Evolutionary conservation across 2,113 vertebrate species (phyloP).

Genomic region (Scytalopus superciliaris): DNA sequence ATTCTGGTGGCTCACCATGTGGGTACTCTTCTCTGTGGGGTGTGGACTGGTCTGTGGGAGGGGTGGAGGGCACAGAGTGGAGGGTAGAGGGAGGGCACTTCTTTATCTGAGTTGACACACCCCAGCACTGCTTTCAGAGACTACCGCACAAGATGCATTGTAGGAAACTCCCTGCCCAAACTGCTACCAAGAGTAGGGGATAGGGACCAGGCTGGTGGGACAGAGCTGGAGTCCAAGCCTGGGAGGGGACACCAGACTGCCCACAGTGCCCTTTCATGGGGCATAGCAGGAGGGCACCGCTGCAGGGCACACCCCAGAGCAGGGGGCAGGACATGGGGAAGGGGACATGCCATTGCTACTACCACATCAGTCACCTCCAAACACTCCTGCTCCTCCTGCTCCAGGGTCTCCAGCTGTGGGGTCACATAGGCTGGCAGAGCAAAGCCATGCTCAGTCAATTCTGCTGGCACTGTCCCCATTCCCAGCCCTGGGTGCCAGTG

Average conservation of each 20-base stretch:
- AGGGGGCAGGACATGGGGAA: background rate
- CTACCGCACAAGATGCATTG: background rate
- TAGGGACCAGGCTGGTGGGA: background rate
- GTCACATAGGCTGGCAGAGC: conserved; percentile 16
- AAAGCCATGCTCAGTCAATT: background rate
- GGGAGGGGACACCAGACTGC: background rate
- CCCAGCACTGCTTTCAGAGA: background rate
- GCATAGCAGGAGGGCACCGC: background rate
- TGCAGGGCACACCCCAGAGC: background rate
- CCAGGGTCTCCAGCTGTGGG: conserved; percentile 39
- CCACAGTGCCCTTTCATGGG: background rate
- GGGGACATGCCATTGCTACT: background rate
- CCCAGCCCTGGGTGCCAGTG: background rate
- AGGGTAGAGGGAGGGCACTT: background rate
- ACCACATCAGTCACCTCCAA: background rate
- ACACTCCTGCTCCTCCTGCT: conserved; percentile 41
- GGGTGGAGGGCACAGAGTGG: background rate
- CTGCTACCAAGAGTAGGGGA: background rate
- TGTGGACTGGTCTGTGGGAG: conserved; percentile 72
- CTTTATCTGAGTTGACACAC: background rate
- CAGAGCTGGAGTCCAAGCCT: background rate
- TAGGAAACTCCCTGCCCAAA: background rate
- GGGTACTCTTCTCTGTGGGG: conserved; percentile 75
- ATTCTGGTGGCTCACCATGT: conserved; percentile 69
- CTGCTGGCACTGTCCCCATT: background rate